Percentiles rank a stretch among this genome's conserved stretches.
These are phyloP conservation scores for Ormia ochracea DNA, from an alignment of 2,888 invertebrate genomes.

Conservation along the genomic window DNA sequence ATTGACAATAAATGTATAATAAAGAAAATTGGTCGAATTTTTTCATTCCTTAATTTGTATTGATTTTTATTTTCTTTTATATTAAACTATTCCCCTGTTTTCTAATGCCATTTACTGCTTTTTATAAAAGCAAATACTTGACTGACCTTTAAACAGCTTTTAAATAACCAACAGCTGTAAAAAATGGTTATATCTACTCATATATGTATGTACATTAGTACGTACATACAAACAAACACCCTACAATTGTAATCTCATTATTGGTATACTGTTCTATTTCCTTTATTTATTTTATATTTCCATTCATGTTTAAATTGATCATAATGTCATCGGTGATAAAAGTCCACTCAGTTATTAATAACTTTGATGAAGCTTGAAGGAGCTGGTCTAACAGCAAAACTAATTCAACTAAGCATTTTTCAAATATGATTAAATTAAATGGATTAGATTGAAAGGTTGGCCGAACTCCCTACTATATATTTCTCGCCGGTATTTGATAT, in stretches of 20 bases:
- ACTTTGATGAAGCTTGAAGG: background rate
- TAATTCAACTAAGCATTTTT: background rate
- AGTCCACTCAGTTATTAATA: conserved; percentile 25
- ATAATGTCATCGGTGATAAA: background rate
- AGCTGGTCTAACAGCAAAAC: background rate
- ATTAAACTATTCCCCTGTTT: conserved; percentile 30
- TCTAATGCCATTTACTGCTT: background rate
- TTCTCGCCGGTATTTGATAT: too few species aligned
- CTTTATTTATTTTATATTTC: background rate
- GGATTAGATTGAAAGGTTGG: background rate
- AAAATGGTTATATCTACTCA: too few species aligned
- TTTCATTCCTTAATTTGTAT: conserved; percentile 15
- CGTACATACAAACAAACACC: too few species aligned
- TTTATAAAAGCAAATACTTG: conserved; percentile 42
- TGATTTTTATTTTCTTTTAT: conserved; percentile 50
- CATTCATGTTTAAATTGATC: background rate
- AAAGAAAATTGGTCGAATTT: conserved; percentile 9
- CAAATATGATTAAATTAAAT: background rate
- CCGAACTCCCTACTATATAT: too few species aligned
- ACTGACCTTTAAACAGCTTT: conserved; percentile 41
- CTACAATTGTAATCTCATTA: too few species aligned
- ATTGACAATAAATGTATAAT: conserved; percentile 27
- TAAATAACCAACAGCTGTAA: background rate
- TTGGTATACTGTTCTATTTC: conserved; percentile 36
- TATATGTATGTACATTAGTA: too few species aligned